phyloP scores from a whole-genome alignment of 2,797 vertebrate genomes.

The Chromis chromis region DNA sequence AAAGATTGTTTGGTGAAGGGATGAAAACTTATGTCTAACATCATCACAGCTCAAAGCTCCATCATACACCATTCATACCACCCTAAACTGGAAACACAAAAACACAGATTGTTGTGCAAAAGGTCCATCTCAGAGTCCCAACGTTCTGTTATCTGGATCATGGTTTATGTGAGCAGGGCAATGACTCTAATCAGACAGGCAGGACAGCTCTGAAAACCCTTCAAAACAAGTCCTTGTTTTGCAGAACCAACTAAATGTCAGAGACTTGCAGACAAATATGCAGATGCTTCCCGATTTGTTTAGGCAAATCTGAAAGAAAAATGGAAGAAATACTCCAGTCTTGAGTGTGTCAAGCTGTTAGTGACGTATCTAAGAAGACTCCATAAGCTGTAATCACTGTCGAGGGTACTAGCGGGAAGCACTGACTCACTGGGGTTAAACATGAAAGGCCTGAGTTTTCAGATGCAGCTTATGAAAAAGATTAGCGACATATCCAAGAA shows the following conservation, averaged over 20 bases:
- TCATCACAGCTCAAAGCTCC: neutral
- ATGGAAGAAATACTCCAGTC: neutral
- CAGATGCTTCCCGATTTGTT: slow-evolving; percentile 12
- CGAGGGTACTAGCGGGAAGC: slow-evolving; percentile 25
- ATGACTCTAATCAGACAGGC: neutral
- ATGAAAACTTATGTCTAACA: neutral
- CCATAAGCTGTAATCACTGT: slow-evolving; percentile 30
- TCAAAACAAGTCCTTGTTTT: neutral
- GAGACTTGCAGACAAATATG: neutral
- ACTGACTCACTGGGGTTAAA: slow-evolving; percentile 30
- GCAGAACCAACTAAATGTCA: neutral
- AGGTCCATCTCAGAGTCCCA: neutral
- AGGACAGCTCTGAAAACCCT: neutral
- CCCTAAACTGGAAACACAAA: neutral
- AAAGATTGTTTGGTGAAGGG: neutral
- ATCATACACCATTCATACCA: neutral
- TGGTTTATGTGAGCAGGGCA: neutral
- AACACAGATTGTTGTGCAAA: neutral
- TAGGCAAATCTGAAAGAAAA: neutral
- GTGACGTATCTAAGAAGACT: slow-evolving; percentile 10
- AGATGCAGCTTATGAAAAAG: slow-evolving; percentile 24
- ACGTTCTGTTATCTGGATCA: no score
- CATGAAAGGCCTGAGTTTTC: slow-evolving; percentile 39
- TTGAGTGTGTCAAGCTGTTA: slow-evolving; percentile 5
- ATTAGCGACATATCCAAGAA: slow-evolving; percentile 17